Percentiles rank a stretch among this genome's conserved stretches.
These are phyloP conservation scores for Hemiprocne comata DNA, from an alignment of 2,113 vertebrate genomes.

Conservation along the genomic window DNA sequence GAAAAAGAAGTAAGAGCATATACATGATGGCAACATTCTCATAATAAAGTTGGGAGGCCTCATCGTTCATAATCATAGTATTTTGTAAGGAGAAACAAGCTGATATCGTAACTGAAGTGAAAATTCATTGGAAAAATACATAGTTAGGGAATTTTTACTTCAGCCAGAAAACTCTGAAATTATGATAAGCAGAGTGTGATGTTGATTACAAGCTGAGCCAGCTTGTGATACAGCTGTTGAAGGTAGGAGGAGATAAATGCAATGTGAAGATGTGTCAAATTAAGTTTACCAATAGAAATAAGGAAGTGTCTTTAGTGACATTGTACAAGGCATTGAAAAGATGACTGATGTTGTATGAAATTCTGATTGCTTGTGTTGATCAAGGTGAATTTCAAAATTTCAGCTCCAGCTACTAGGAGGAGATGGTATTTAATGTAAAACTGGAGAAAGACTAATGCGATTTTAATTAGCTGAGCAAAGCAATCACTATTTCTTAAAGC, in stretches of 20 bases:
- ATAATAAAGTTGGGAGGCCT: background rate
- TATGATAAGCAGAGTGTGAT: background rate
- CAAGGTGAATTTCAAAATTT: conserved; percentile 3
- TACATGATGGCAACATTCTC: background rate
- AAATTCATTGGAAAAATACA: background rate
- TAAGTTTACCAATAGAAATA: background rate
- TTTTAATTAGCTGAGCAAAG: background rate
- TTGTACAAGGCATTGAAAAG: background rate
- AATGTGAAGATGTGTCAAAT: background rate
- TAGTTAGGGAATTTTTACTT: background rate
- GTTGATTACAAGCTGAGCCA: background rate
- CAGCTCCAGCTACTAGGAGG: background rate
- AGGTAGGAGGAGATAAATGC: background rate
- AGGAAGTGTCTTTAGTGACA: background rate
- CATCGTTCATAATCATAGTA: background rate
- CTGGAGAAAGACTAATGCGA: background rate
- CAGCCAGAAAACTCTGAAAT: background rate
- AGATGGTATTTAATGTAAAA: background rate
- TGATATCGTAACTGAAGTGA: background rate
- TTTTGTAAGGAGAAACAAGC: background rate
- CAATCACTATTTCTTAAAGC: background rate
- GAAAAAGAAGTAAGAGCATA: background rate
- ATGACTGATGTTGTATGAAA: background rate
- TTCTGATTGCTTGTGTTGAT: background rate
- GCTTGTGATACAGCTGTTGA: conserved; percentile 13